These are phyloP conservation scores for Drosophila yakuba DNA, from an alignment of 1,140 invertebrate species.

Conservation along the genomic window DNA sequence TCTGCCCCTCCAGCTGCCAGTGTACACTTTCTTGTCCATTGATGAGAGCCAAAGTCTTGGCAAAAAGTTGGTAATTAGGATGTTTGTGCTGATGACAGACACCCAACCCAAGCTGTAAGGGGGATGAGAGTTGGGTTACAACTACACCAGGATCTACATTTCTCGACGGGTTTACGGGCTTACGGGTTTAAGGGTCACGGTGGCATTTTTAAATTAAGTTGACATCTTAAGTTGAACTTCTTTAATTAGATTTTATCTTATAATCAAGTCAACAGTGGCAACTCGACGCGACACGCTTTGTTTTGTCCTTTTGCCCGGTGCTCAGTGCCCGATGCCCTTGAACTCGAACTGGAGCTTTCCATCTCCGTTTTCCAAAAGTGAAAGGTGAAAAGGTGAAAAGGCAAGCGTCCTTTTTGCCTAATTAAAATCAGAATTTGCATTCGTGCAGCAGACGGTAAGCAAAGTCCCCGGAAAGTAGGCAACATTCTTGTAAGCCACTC, in stretches of 20 bases:
- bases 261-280: slow-evolving; percentile 72
- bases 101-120: background rate
- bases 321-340: slow-evolving; percentile 11
- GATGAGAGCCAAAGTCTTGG: slow-evolving; percentile 52
- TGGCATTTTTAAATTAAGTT: slow-evolving; percentile 72
- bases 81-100: slow-evolving; percentile 67
- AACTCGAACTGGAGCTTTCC: slow-evolving; percentile 3
- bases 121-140: slow-evolving; percentile 1
- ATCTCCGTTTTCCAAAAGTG: slow-evolving; percentile 1
- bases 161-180: background rate
- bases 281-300: slow-evolving; percentile 19
- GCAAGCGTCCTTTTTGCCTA: slow-evolving; percentile 18
- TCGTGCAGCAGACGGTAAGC: slow-evolving; percentile 17
- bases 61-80: slow-evolving; percentile 83
- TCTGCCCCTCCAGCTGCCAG: background rate
- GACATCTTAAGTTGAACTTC: slow-evolving; percentile 78
- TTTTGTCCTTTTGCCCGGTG: slow-evolving; percentile 21
- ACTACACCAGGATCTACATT: slow-evolving; percentile 7
- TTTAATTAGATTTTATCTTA: slow-evolving; percentile 83
- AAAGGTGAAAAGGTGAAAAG: slow-evolving; percentile 19
- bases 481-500: slow-evolving; percentile 25
- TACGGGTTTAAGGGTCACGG: background rate
- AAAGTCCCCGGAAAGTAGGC: slow-evolving; percentile 27
- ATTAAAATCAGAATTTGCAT: slow-evolving; percentile 40
- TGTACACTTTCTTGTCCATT: slow-evolving; percentile 21